Evolutionary conservation across 1,140 invertebrate genomes (phyloP).

Genomic region (Ostrea denselamellosa): DNA sequence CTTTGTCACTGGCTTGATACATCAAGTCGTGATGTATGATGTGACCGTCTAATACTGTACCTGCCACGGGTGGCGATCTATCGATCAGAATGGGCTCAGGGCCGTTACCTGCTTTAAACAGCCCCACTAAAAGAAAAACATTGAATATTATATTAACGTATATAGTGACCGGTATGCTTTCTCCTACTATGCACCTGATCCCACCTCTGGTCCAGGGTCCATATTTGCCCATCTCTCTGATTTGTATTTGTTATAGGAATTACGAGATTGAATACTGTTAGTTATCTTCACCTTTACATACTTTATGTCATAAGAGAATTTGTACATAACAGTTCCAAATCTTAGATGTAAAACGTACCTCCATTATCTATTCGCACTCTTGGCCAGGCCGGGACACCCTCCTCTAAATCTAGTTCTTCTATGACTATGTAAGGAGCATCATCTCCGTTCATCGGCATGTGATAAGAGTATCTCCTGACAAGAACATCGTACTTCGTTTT

Average conservation of each 20-base stretch:
- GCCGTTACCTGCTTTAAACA: conserved; percentile 53
- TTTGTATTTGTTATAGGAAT: too few relatives aligned
- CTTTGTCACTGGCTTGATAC: conserved; percentile 45
- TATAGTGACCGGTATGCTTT: too few relatives aligned
- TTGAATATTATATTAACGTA: too few relatives aligned
- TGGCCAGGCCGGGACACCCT: conserved; percentile 65
- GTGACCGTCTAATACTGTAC: conserved; percentile 56
- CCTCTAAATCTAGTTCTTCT: conserved; percentile 60
- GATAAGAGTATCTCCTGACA: conserved; percentile 63
- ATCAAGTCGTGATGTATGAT: conserved; percentile 3
- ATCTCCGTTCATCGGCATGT: conserved; percentile 45
- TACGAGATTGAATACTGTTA: too few relatives aligned
- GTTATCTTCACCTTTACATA: too few relatives aligned
- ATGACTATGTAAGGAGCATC: conserved; percentile 59
- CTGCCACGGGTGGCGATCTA: conserved; percentile 54
- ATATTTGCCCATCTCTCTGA: too few relatives aligned
- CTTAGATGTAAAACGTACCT: conserved; percentile 50
- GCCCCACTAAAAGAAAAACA: conserved; percentile 52
- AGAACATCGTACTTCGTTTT: conserved; percentile 68
- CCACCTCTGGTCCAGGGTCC: too few relatives aligned
- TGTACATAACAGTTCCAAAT: not conserved
- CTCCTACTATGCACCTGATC: too few relatives aligned
- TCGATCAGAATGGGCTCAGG: conserved; percentile 58
- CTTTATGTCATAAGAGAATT: too few relatives aligned
- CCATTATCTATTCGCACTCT: conserved; percentile 62